phyloP scores from a whole-genome alignment of 1,140 invertebrate species.

The Eurosta solidaginis region DNA sequence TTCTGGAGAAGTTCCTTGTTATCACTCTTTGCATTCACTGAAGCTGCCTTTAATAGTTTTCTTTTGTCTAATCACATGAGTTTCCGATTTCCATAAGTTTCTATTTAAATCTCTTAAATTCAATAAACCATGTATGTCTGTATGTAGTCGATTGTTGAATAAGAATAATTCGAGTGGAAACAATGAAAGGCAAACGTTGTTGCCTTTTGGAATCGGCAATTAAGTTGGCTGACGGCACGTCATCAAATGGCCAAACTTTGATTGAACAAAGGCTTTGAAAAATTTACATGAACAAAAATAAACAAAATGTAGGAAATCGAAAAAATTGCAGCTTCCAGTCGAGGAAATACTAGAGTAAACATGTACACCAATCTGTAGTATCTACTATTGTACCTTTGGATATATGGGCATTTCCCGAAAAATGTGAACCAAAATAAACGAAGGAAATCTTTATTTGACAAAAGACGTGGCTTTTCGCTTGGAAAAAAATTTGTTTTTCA shows the following conservation, averaged over 20 bases:
- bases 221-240: not conserved
- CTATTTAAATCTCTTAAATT: not conserved
- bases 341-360: not conserved
- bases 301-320: not conserved
- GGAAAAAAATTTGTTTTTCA: no score
- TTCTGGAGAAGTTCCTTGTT: no score
- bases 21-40: no score
- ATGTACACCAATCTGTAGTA: not conserved
- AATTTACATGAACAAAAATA: conserved; percentile 23
- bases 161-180: not conserved
- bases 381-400: no score
- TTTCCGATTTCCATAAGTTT: not conserved
- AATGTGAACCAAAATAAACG: no score
- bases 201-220: not conserved
- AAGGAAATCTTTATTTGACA: no score
- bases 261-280: not conserved
- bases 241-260: conserved; percentile 3
- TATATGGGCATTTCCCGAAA: no score
- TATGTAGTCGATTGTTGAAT: not conserved
- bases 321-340: not conserved
- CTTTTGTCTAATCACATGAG: not conserved
- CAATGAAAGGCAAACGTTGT: not conserved
- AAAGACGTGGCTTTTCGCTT: no score
- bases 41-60: no score
- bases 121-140: not conserved